phyloP scores from a whole-genome alignment of 1,140 invertebrate species.

The Tetragnatha versicolor region DNA sequence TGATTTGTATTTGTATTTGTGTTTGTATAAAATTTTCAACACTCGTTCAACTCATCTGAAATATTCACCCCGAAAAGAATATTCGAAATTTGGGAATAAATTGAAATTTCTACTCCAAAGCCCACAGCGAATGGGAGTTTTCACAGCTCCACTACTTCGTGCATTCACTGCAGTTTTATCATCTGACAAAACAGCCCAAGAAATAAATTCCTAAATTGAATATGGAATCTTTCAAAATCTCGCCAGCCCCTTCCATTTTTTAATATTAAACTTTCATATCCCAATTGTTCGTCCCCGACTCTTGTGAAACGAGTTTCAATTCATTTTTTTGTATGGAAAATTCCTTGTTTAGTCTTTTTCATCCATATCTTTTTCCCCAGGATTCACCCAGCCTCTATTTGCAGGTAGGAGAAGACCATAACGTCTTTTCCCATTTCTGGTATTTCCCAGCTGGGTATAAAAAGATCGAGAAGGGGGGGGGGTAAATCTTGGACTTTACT shows the following conservation, averaged over 20 bases:
- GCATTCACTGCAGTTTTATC: too few relatives aligned
- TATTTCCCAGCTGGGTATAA: conserved; percentile 31
- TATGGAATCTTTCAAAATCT: not conserved
- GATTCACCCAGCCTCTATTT: not conserved
- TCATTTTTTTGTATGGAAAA: not conserved
- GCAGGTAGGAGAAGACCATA: too few relatives aligned
- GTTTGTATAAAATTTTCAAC: too few relatives aligned
- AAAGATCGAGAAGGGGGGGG: not conserved
- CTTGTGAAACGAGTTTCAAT: conserved; percentile 13
- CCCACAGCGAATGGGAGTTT: too few relatives aligned
- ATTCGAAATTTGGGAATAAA: too few relatives aligned
- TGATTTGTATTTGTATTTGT: too few relatives aligned
- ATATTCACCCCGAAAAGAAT: too few relatives aligned
- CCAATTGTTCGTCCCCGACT: not conserved
- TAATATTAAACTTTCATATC: conserved; percentile 27
- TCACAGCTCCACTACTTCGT: too few relatives aligned
- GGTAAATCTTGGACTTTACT: not conserved
- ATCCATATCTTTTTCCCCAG: not conserved
- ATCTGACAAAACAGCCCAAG: too few relatives aligned
- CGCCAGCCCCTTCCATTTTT: not conserved
- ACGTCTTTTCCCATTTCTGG: conserved; percentile 23
- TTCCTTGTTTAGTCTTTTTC: not conserved
- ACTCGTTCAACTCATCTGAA: too few relatives aligned
- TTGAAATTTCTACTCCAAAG: too few relatives aligned
- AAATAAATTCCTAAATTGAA: conserved; percentile 1